Base-by-base conservation (phyloP, 2,113 vertebrate genomes). In the Nycticryphes semicollaris region DNA sequence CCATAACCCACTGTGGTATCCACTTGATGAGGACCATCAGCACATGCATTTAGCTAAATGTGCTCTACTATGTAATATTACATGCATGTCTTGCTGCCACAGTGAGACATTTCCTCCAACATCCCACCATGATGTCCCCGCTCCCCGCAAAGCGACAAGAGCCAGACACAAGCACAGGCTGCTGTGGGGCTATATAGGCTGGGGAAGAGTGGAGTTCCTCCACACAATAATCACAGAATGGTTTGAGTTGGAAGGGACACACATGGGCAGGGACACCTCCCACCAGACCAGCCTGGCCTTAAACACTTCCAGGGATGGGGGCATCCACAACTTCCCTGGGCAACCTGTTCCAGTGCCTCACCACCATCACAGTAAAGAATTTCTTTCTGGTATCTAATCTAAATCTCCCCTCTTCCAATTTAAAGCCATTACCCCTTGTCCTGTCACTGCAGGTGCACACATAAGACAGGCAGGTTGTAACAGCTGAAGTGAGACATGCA, bases 1-100 rank as follows among this genome's bases (percentile, higher is more conserved):
- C 20, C 72, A 1, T 9, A 45, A 70, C 31, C 70, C 18, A 27
- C 27, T 0, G 4, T 1, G 4, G 37, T 43, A 33, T 19, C 54
- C 20, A 30, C 39, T 30, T 28, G 41, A 57, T 30, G 43, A 37
- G 0, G 9, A 80, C 37, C 17, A 8, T 13, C 56, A 64, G 41
- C 3, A 45, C 31, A 1, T 14, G 13, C 45, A 37, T 56, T 50
- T 53, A 67, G 20, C n/a, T 37, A 24, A 35, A 59, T 8, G n/a
- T 9, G 8, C 21, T 20, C 13, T 15, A 27, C 23, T 75, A 3
- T 18, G 19, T 22, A 39, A 15, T 33, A 47, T 8, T 45, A 24
- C 6, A 22, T 2, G 20, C 5, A 9, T 39, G 37, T 37, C 50
- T 69, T 73, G 48, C 20, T 1, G 5, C 53, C 53, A 19, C 0